Evolutionary conservation across 2,888 invertebrate genomes (phyloP).

Genomic region (Drosophila falleni): DNA sequence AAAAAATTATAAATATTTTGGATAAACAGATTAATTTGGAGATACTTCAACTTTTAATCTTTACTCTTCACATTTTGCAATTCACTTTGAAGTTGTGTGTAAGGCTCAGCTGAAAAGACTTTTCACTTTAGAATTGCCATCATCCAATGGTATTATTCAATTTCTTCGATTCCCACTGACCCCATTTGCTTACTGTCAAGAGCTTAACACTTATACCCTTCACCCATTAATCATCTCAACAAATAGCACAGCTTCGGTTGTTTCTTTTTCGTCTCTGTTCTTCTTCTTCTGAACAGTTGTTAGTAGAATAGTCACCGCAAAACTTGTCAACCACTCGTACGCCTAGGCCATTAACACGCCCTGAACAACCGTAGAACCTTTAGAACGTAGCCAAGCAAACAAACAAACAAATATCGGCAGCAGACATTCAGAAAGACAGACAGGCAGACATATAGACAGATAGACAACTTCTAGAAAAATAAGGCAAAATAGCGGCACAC

Average conservation of each 20-base stretch:
- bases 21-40: no score
- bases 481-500: conserved; percentile 49
- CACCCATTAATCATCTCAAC: conserved; percentile 65
- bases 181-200: conserved; percentile 11
- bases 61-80: background rate
- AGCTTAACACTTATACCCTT: conserved; percentile 22
- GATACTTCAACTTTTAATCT: background rate
- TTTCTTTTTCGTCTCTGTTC: conserved; percentile 6
- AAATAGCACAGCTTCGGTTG: conserved; percentile 52
- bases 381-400: conserved; percentile 42
- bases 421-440: conserved; percentile 33
- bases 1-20: no score
- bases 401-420: conserved; percentile 53
- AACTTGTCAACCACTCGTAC: conserved; percentile 75
- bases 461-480: conserved; percentile 32
- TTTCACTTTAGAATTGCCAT: conserved; percentile 7
- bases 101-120: background rate
- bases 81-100: conserved; percentile 5
- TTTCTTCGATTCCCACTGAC: conserved; percentile 28
- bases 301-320: conserved; percentile 67
- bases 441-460: conserved; percentile 28
- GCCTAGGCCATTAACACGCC: conserved; percentile 79
- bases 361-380: conserved; percentile 51
- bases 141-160: conserved; percentile 36
- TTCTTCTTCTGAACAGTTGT: conserved; percentile 7